Base-by-base conservation (phyloP, 2,888 invertebrate genomes). In the Macrophya annulata region DNA sequence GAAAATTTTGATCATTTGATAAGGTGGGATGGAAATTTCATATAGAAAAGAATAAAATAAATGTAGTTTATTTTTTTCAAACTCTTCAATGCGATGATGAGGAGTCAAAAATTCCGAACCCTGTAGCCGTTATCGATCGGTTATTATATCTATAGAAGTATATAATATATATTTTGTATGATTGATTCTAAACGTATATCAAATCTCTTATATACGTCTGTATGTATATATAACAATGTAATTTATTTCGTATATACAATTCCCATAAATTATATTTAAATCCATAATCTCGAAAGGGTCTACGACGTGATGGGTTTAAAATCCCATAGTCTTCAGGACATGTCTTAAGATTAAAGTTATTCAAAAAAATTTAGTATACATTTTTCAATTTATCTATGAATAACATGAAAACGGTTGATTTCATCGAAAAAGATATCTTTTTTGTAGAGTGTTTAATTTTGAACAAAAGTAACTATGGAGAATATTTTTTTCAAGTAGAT, bases 121-220 rank as follows among this genome's bases (percentile, higher is more conserved):
- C 12, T 21, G 0, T 51, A 37, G 15, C 31, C 0, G 68, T 15
- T 15, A 68, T 68, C 25, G 68, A 37, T 68, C 17, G 37, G 1
- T 12, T 12, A 31, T 55, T 31, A 31, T 31, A 31, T n/a, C n/a
- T n/a, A 4, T 62, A 25, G 21, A n/a, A n/a, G 12, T 0, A 62
- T n/a, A n/a, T 55, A n/a, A 0, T 3, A 55, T 55, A 55, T 55
- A 55, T n/a, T 51, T 17, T n/a, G n/a, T n/a, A 55, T 37, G 68
- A 68, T 68, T 68, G 68, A 68, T 68, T 68, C 31, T 31, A 31
- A 65, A 15, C 65, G 31, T 65, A 31, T 31, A 31, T 65, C 68
- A 15, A 37, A 37, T 17, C 68, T 68, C 37, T 10, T n/a, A n/a
- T n/a, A n/a, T n/a, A n/a, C n/a, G n/a, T 68, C 12, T 15, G 15